Base-by-base conservation (phyloP, 2,888 invertebrate genomes). In the Tetranychus piercei region DNA sequence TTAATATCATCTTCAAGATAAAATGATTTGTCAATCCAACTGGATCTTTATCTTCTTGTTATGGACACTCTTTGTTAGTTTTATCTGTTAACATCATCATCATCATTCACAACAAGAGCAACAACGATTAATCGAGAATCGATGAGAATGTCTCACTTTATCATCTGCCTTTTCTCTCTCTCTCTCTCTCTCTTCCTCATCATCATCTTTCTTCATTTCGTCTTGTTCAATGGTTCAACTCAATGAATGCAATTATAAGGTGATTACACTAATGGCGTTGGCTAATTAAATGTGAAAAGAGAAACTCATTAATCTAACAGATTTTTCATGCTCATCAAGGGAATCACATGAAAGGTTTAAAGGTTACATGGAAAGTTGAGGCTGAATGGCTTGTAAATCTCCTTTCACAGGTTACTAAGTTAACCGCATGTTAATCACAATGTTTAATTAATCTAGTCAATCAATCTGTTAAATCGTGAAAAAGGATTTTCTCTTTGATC, bases 211-310 rank as follows among this genome's bases (percentile, higher is more conserved):
- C 55, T 55, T 15, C 15, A 9, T 55, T 15, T 55, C 6, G 9
- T 55, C 55, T 55, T 15, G 9, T 15, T 15, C 15, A 9, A 9
- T 55, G 9, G 55, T 15, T 15, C 15, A 15, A 55, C 55, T 55
- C 9, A 55, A 55, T 55, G 55, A 55, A 55, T 55, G 55, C 9
- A 55, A 55, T 55, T 55, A 55, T 55, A 55, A 55, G 55, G 55
- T 55, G 55, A 55, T 55, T 55, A 55, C 55, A 55, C 55, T 55
- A 55, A 55, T 55, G 55, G 55, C 11, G 55, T 55, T 55, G 15
- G 55, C 55, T 55, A 55, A 55, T 55, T 55, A 55, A 55, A 55
- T 55, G 55, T 55, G 55, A 55, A 55, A 55, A 55, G 55, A 55
- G 55, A 1, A 55, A 55, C 55, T 55, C 55, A 55, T 55, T 55